Evolutionary conservation across 2,888 invertebrate genomes (phyloP).

Genomic region (Mythimna albipuncta): DNA sequence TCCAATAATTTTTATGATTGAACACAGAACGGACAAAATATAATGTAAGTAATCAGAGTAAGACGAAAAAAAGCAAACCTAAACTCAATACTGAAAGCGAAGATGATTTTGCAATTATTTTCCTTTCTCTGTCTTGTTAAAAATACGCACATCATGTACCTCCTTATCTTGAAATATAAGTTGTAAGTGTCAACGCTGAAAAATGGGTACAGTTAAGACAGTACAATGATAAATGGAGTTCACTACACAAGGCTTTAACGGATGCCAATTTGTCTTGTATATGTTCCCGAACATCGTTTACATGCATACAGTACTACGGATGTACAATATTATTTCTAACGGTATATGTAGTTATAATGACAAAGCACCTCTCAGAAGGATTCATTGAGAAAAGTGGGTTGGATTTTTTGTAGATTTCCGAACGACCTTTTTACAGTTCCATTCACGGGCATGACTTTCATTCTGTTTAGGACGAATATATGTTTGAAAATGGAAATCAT

Average conservation of each 20-base stretch:
- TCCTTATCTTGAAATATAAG: constrained; percentile 35
- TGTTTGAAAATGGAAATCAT: neutral
- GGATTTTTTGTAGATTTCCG: neutral
- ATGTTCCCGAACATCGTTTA: constrained; percentile 25
- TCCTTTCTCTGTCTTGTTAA: constrained; percentile 16
- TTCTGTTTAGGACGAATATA: neutral
- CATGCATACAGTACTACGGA: constrained; percentile 2
- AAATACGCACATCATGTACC: constrained; percentile 26
- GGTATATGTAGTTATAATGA: constrained; percentile 26
- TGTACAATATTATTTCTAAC: constrained; percentile 26
- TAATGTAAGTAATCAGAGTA: too few species aligned
- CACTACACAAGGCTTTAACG: constrained; percentile 40
- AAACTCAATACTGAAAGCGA: constrained; percentile 25
- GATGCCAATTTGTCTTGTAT: constrained; percentile 56
- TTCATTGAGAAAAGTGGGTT: constrained; percentile 5
- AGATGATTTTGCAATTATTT: constrained; percentile 13
- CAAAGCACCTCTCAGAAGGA: constrained; percentile 5
- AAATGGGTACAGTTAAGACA: constrained; percentile 46
- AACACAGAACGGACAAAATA: too few species aligned
- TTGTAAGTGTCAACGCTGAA: constrained; percentile 52
- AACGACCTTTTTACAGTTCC: neutral
- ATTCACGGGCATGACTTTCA: neutral
- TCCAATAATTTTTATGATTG: too few species aligned
- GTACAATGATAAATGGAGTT: constrained; percentile 53
- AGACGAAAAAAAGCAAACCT: neutral